A percentile compares a stretch with the other conserved stretches of the same genome.
phyloP scores from a whole-genome alignment of 2,888 invertebrate species.

The Cosmia trapezina region DNA sequence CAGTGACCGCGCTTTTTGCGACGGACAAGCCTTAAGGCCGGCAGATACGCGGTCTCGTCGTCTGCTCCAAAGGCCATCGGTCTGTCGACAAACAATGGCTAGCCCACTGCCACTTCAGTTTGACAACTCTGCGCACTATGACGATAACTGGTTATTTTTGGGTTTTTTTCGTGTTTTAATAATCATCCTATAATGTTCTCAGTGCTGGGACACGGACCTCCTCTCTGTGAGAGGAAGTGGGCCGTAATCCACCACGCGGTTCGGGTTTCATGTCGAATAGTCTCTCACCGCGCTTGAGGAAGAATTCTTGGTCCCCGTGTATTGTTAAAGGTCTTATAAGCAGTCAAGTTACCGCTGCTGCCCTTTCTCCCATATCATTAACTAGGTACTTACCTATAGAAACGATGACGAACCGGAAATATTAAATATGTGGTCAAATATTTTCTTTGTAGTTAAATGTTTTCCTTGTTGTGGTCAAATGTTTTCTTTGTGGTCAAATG shows the following conservation, averaged over 20 bases:
- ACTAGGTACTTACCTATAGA: no score
- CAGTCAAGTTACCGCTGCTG: not conserved
- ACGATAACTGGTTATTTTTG: not conserved
- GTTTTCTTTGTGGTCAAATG: no score
- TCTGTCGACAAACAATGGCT: not conserved
- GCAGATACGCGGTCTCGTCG: no score
- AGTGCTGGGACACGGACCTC: fast-evolving
- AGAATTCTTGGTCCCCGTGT: not conserved
- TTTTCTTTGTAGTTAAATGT: not conserved
- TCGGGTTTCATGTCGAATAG: not conserved
- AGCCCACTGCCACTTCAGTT: not conserved
- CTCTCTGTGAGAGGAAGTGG: not conserved
- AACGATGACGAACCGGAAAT: no score
- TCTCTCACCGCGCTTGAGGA: not conserved
- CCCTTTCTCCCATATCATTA: no score
- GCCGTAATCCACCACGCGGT: no score
- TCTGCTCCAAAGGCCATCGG: not conserved
- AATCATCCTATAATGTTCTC: not conserved
- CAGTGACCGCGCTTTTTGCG: no score
- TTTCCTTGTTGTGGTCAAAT: no score
- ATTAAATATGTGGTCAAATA: not conserved
- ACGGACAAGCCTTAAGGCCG: no score
- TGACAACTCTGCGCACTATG: not conserved
- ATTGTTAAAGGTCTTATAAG: not conserved
- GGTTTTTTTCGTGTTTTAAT: not conserved